Evolutionary conservation across 1,140 invertebrate genomes (phyloP).

Genomic region (Sitobion miscanthi): DNA sequence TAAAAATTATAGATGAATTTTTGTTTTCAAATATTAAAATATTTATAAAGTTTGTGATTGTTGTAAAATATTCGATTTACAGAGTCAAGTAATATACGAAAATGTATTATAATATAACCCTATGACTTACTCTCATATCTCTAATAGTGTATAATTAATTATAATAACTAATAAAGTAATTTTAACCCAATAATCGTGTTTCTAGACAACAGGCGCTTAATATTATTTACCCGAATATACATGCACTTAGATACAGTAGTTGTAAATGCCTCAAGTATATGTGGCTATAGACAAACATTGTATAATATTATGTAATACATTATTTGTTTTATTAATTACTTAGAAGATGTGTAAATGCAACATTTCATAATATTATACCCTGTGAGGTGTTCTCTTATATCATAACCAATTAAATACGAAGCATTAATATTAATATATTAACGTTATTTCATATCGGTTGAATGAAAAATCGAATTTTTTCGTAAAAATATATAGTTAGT

Average conservation of each 20-base stretch:
- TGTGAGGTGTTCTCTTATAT: no score
- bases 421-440: no score
- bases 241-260: not conserved
- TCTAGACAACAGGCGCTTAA: not conserved
- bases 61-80: not conserved
- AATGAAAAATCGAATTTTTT: no score
- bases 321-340: not conserved
- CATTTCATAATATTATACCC: not conserved
- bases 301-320: not conserved
- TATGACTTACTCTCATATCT: no score
- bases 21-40: not conserved
- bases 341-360: not conserved
- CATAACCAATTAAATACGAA: no score
- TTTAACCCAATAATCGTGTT: not conserved
- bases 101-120: no score
- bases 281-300: not conserved
- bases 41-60: not conserved
- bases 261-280: not conserved
- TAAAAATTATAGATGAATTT: not conserved
- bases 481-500: no score
- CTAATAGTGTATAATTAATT: no score
- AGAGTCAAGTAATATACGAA: no score
- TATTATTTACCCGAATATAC: not conserved
- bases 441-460: no score
- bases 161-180: not conserved